Percentiles rank a stretch among this genome's conserved stretches.
Evolutionary conservation across 2,797 vertebrate genomes (phyloP).

Genomic region (Cetoscarus ocellatus): DNA sequence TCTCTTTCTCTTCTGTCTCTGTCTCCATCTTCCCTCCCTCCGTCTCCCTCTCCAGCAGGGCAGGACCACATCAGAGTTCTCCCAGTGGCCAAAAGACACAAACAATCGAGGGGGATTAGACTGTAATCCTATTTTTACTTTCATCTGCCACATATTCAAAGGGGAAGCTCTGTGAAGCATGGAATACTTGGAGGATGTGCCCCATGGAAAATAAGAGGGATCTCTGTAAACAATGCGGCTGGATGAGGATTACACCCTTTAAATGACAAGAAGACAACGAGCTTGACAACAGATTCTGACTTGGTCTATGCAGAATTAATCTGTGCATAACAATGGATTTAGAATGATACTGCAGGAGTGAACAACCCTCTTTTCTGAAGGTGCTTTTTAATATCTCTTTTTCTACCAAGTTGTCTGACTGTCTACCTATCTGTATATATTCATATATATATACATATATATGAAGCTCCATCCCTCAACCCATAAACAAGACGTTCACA

Average conservation of each 20-base stretch:
- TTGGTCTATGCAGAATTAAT: constrained; percentile 50
- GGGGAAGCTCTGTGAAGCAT: constrained; percentile 70
- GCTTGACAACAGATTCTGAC: constrained; percentile 63
- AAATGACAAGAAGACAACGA: constrained; percentile 71
- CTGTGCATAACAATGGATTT: constrained; percentile 36
- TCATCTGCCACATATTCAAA: constrained; percentile 82
- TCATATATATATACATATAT: too few relatives aligned
- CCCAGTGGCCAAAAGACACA: constrained; percentile 81
- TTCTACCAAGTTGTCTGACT: too few relatives aligned
- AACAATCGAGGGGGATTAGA: constrained; percentile 86
- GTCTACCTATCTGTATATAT: too few relatives aligned
- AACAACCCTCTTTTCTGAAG: too few relatives aligned
- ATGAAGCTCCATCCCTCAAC: too few relatives aligned
- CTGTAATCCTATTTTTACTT: constrained; percentile 85
- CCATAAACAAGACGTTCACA: too few relatives aligned
- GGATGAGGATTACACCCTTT: constrained; percentile 75
- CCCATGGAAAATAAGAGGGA: constrained; percentile 71
- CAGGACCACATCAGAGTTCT: constrained; percentile 77
- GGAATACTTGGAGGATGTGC: constrained; percentile 72
- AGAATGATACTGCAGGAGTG: neutral
- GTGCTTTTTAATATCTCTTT: too few relatives aligned
- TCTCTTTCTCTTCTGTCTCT: constrained; percentile 51
- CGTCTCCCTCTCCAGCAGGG: constrained; percentile 62
- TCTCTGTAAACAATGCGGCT: constrained; percentile 72
- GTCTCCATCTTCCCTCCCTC: constrained; percentile 21